Evolutionary conservation across 2,888 invertebrate genomes (phyloP).

Genomic region (Temnothorax rugatulus): DNA sequence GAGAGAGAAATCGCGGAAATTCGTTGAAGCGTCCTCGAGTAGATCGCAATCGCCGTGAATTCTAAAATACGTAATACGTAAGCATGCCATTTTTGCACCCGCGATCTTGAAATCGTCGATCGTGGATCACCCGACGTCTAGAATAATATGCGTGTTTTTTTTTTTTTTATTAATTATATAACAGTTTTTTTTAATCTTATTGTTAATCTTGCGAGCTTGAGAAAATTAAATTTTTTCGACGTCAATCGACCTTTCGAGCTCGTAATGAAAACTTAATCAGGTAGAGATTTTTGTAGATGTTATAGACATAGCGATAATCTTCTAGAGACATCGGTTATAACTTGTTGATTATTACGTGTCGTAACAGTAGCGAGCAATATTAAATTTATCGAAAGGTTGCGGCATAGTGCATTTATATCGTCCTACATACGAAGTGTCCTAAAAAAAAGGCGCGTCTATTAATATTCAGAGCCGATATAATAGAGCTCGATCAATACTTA

Average conservation of each 20-base stretch:
- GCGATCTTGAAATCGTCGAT: constrained; percentile 7
- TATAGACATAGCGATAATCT: background rate
- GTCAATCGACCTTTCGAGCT: background rate
- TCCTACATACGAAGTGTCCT: background rate
- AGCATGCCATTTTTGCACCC: constrained; percentile 6
- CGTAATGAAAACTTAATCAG: background rate
- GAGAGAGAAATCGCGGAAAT: background rate
- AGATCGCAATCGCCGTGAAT: constrained; percentile 6
- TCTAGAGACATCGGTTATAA: background rate
- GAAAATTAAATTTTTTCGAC: background rate
- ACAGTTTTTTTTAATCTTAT: background rate
- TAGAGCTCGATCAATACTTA: constrained; percentile 21
- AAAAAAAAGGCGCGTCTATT: constrained; percentile 19
- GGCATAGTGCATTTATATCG: background rate
- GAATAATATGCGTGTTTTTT: background rate
- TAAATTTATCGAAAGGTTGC: background rate
- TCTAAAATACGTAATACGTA: constrained; percentile 10
- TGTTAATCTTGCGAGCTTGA: background rate
- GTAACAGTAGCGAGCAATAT: background rate
- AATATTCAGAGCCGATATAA: background rate
- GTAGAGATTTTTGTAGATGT: background rate
- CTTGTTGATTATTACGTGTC: background rate
- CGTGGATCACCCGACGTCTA: constrained; percentile 18
- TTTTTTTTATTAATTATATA: background rate
- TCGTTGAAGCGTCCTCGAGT: background rate